Percentiles rank a stretch among this genome's conserved stretches.
phyloP scores from a whole-genome alignment of 2,888 invertebrate genomes.

The Rhingia rostrata region DNA sequence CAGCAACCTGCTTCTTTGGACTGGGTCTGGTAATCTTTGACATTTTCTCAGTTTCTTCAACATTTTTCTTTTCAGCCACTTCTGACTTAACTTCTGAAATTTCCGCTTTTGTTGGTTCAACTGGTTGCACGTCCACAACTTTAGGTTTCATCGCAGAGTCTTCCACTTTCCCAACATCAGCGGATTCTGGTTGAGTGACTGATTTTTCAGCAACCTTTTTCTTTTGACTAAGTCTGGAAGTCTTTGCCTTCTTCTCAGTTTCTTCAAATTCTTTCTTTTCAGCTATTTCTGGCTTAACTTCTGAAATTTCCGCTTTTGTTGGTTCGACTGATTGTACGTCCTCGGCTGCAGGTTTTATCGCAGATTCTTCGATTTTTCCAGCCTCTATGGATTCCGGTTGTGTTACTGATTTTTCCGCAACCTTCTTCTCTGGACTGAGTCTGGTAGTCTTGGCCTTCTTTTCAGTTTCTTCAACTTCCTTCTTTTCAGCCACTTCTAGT shows the following conservation, averaged over 20 bases:
- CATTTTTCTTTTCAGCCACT: slow-evolving; percentile 17
- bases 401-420: no score
- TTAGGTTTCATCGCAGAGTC: slow-evolving; percentile 24
- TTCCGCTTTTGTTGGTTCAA: slow-evolving; percentile 24
- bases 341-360: no score
- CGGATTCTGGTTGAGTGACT: slow-evolving; percentile 45
- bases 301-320: no score
- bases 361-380: slow-evolving; percentile 10
- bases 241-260: no score
- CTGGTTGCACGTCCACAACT: background rate
- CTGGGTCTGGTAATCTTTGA: background rate
- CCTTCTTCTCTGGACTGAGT: no score
- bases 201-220: slow-evolving; percentile 29
- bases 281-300: no score
- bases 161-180: slow-evolving; percentile 4
- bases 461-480: slow-evolving; percentile 28
- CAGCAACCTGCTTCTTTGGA: slow-evolving; percentile 26
- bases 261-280: no score
- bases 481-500: background rate
- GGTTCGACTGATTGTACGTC: no score
- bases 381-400: slow-evolving; percentile 30
- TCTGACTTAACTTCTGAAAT: slow-evolving; percentile 53
- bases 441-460: slow-evolving; percentile 1
- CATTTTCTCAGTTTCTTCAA: slow-evolving; percentile 12
- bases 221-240: slow-evolving; percentile 11